phyloP scores from a whole-genome alignment of 2,113 vertebrate species.

The Diglossa brunneiventris region DNA sequence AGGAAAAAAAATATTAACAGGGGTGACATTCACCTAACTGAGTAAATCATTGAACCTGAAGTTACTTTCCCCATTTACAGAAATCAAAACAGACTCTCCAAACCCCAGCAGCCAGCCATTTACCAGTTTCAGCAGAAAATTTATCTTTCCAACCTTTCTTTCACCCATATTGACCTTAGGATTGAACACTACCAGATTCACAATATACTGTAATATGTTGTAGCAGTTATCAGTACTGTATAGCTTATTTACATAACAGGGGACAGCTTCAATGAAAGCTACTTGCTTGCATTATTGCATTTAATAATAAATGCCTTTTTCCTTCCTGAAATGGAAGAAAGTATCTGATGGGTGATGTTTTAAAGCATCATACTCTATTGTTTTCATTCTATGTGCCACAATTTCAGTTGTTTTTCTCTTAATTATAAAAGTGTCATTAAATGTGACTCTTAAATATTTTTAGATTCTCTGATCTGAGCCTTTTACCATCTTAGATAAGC shows the following conservation, averaged over 20 bases:
- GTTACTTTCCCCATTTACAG: background rate
- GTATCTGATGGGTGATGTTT: background rate
- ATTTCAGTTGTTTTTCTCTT: conserved; percentile 26
- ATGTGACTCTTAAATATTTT: conserved; percentile 43
- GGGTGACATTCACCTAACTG: background rate
- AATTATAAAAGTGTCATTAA: conserved; percentile 46
- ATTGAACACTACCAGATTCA: background rate
- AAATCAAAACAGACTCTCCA: accelerated
- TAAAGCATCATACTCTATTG: background rate
- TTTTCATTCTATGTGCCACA: background rate
- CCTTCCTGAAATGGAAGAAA: background rate
- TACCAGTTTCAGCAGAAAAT: background rate
- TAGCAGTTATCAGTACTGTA: background rate
- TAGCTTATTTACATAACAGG: background rate
- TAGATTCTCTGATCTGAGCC: conserved; percentile 12
- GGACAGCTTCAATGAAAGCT: background rate
- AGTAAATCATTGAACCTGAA: background rate
- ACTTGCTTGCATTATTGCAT: background rate
- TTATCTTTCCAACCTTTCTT: background rate
- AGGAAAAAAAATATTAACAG: background rate
- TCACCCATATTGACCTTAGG: background rate
- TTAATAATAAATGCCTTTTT: background rate
- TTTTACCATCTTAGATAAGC: conserved; percentile 54
- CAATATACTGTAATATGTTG: background rate
- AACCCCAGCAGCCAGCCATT: accelerated